Evolutionary conservation across 2,797 vertebrate genomes (phyloP), one percentile per base, ranked within the genome.

Genomic region (Spinibarbus caldwelli): DNA sequence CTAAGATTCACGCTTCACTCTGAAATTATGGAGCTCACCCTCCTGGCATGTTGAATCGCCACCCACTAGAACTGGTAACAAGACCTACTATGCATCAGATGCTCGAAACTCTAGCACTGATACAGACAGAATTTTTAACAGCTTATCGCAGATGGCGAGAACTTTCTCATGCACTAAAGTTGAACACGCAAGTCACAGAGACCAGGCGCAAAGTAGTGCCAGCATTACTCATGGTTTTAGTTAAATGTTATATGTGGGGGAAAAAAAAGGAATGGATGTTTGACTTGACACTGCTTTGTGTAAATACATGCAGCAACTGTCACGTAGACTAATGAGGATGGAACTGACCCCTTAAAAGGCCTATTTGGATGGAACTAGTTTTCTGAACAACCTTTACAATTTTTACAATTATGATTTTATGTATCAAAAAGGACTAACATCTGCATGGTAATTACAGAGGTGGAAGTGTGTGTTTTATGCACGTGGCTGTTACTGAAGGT

Each of bases 141-240:
- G 84, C 84, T 83, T 87, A 85, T 84, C 80, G 72, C 90, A 90
- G 86, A 89, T 90, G 87, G 88, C 80, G 59, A 87, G 86, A 89
- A 88, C 71, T 88, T 90, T 90, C 85, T 88, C 72, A 86, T 84
- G 87, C 85, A 78, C 80, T 87, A 68, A 86, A 88, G 87, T 87
- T 87, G 83, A 78, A 84, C 57, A 72, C 36, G 31, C 77, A 80
- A 75, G 80, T 75, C 84, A 47, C 68, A 26, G 78, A 88, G 83
- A 86, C 71, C 86, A 86, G 68, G 79, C 78, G 80, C 85, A 45
- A 81, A 83, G 71, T 81, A 64, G 83, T 84, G 82, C 72, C 66
- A 68, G 76, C 41, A 79, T 89, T 87, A 88, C 85, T 89, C 87
- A 87, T 84, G 76, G 68, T 43, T 80, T 86, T 82, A 85, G 85